A percentile compares a stretch with the other conserved stretches of the same genome.
These are phyloP conservation scores for Neodontobutis hainanensis DNA, from an alignment of 2,113 vertebrate species.

Conservation along the genomic window DNA sequence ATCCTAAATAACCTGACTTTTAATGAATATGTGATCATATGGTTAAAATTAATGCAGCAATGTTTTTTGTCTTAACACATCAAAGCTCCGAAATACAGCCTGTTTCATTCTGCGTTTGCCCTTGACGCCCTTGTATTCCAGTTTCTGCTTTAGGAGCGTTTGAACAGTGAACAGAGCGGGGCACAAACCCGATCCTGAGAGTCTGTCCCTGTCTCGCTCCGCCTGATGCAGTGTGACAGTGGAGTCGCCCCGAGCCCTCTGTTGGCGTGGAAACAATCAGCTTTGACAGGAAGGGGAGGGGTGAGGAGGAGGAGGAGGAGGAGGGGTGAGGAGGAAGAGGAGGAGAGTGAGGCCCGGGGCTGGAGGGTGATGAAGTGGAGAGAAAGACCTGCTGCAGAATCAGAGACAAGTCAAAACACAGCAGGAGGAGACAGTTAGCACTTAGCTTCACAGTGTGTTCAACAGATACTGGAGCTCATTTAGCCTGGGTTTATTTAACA, in stretches of 20 bases:
- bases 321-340: constrained; percentile 27
- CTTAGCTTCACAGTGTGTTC: no score
- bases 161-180: constrained; percentile 43
- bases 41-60: no score
- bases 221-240: constrained; percentile 82
- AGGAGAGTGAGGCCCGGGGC: constrained; percentile 66
- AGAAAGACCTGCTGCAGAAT: constrained; percentile 73
- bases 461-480: no score
- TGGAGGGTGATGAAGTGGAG: constrained; percentile 76
- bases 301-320: constrained; percentile 23
- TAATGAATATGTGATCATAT: no score
- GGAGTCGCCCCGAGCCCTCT: constrained; percentile 76
- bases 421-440: no score
- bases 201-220: constrained; percentile 65
- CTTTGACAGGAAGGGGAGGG: constrained; percentile 80
- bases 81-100: no score
- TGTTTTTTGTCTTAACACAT: no score
- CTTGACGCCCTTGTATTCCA: constrained; percentile 24
- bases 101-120: background rate
- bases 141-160: constrained; percentile 38
- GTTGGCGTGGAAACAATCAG: constrained; percentile 83
- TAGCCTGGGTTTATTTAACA: no score
- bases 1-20: no score
- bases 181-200: constrained; percentile 55
- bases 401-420: constrained; percentile 45